phyloP scores from a whole-genome alignment of 2,113 vertebrate species.

The Camelus bactrianus region DNA sequence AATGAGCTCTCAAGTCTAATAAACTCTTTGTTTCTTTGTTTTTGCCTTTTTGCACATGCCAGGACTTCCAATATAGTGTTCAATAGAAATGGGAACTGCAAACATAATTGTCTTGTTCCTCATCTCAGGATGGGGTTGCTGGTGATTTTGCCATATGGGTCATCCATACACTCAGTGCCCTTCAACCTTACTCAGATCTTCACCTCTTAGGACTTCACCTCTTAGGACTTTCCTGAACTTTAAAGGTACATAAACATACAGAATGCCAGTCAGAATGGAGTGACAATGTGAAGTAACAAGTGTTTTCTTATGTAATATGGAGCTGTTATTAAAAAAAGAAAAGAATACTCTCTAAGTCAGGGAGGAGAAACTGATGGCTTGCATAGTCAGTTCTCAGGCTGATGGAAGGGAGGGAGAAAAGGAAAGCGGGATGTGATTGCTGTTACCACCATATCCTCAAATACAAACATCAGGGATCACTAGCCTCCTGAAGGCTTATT shows the following conservation, averaged over 20 bases:
- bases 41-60: neutral
- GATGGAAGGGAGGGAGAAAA: neutral
- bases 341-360: neutral
- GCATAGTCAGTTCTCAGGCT: neutral
- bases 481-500: neutral
- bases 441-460: neutral
- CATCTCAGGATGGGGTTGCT: neutral
- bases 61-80: neutral
- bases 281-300: neutral
- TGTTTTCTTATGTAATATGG: neutral
- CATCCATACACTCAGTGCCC: neutral
- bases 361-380: neutral
- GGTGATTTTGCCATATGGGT: neutral
- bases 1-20: neutral
- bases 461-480: neutral
- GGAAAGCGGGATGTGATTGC: neutral
- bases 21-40: neutral
- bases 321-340: neutral
- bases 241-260: neutral
- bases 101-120: neutral
- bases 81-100: neutral
- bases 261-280: neutral
- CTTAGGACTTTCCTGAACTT: neutral
- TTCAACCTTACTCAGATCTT: neutral
- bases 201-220: neutral